Conservation (phyloP, 2,888 invertebrate species). For the Thymelicus sylvestris region DNA sequence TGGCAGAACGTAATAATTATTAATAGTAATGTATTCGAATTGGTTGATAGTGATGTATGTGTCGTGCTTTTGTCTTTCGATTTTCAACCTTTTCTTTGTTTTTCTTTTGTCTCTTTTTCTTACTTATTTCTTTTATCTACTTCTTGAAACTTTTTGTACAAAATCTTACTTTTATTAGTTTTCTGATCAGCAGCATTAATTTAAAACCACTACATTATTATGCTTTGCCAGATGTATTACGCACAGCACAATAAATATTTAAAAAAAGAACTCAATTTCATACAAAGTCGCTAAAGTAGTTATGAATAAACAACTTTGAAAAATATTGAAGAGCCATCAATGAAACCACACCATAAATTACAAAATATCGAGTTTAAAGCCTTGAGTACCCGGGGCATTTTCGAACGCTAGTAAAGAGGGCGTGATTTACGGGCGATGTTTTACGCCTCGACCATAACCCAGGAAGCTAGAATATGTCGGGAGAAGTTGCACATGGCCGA, state of each 20-base stretch:
- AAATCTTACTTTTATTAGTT: too few relatives aligned
- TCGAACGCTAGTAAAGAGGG: slow-evolving; percentile 13
- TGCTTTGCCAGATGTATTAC: background rate
- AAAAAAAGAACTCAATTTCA: background rate
- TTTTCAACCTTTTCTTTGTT: too few relatives aligned
- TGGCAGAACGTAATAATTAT: background rate
- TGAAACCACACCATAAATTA: background rate
- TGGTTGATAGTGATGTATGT: too few relatives aligned
- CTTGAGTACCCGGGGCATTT: slow-evolving; percentile 13
- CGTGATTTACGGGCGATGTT: slow-evolving; percentile 18
- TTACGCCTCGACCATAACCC: slow-evolving; percentile 24
- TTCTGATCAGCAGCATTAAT: too few relatives aligned
- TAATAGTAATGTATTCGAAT: too few relatives aligned
- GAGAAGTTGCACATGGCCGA: slow-evolving; percentile 22
- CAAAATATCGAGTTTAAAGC: slow-evolving; percentile 11
- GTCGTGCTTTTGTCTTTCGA: too few relatives aligned
- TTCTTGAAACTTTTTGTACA: too few relatives aligned
- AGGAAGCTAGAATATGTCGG: slow-evolving; percentile 28
- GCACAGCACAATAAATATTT: too few relatives aligned
- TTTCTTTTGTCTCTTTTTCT: too few relatives aligned
- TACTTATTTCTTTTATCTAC: too few relatives aligned
- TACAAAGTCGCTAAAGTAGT: background rate
- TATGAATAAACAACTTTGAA: background rate
- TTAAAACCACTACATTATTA: too few relatives aligned
- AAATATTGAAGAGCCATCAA: background rate